Evolutionary conservation across 2,113 vertebrate species (phyloP).

Genomic region (Oreochromis aureus): DNA sequence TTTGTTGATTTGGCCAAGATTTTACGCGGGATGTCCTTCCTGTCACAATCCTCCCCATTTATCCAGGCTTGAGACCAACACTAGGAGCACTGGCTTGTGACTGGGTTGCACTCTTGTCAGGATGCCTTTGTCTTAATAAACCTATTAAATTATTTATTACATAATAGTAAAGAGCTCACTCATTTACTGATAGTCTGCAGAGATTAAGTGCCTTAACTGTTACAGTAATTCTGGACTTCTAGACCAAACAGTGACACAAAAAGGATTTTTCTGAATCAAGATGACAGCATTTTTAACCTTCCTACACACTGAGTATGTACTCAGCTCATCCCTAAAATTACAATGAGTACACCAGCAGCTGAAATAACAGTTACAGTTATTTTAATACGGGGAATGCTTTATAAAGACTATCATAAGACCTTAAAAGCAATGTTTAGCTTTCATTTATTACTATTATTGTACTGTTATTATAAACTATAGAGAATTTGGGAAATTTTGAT

Average conservation of each 20-base stretch:
- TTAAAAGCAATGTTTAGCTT: background rate
- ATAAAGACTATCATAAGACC: background rate
- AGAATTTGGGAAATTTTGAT: fast-evolving
- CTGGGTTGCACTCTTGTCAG: fast-evolving
- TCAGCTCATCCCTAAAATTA: background rate
- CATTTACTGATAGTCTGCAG: background rate
- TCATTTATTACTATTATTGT: background rate
- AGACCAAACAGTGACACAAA: background rate
- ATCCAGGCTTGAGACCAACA: background rate
- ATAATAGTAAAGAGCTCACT: background rate
- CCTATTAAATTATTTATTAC: background rate
- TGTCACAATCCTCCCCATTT: background rate
- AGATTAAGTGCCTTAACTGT: background rate
- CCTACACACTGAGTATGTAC: background rate
- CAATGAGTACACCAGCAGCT: background rate
- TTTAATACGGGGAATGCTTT: background rate
- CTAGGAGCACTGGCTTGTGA: background rate
- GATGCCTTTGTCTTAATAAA: background rate
- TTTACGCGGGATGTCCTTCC: background rate
- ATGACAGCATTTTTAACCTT: background rate
- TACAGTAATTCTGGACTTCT: background rate
- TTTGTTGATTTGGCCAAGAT: background rate
- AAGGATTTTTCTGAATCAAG: background rate
- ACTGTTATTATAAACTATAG: background rate
- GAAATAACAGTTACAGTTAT: background rate